These are phyloP conservation scores for Drosophila trapezifrons DNA, from an alignment of 1,140 invertebrate species.

Conservation along the genomic window DNA sequence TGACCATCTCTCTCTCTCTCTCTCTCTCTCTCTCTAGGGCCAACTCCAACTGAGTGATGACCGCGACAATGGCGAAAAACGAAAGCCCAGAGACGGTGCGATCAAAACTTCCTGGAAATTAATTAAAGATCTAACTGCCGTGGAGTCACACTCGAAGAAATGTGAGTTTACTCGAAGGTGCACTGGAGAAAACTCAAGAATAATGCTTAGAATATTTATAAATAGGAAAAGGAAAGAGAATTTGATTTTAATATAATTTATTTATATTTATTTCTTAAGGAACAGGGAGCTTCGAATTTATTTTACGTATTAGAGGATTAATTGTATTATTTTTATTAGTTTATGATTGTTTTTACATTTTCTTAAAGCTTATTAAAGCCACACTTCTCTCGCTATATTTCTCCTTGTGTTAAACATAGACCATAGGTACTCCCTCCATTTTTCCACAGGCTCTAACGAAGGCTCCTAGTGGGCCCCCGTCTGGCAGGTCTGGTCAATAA, in stretches of 20 bases:
- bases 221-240: too few species aligned
- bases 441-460: slow-evolving; percentile 49
- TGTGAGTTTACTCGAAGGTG: not conserved
- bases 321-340: not conserved
- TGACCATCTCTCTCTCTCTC: too few species aligned
- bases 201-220: not conserved
- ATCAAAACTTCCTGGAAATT: slow-evolving; percentile 80
- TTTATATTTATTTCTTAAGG: too few species aligned
- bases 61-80: slow-evolving; percentile 76
- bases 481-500: slow-evolving; percentile 68
- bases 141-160: slow-evolving; percentile 19
- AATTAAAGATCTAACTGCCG: slow-evolving; percentile 75
- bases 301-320: too few species aligned
- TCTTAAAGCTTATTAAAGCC: not conserved
- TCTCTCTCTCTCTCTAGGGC: too few species aligned
- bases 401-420: slow-evolving; percentile 3
- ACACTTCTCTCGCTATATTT: not conserved
- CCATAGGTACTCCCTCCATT: slow-evolving; percentile 4
- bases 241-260: too few species aligned
- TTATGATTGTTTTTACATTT: not conserved
- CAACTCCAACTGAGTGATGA: slow-evolving; percentile 72
- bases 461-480: slow-evolving; percentile 37
- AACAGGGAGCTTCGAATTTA: too few species aligned
- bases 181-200: not conserved
- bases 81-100: slow-evolving; percentile 67